Conservation (phyloP, 92 coral and sea anemone species). For the Plumapathes pennacea region DNA sequence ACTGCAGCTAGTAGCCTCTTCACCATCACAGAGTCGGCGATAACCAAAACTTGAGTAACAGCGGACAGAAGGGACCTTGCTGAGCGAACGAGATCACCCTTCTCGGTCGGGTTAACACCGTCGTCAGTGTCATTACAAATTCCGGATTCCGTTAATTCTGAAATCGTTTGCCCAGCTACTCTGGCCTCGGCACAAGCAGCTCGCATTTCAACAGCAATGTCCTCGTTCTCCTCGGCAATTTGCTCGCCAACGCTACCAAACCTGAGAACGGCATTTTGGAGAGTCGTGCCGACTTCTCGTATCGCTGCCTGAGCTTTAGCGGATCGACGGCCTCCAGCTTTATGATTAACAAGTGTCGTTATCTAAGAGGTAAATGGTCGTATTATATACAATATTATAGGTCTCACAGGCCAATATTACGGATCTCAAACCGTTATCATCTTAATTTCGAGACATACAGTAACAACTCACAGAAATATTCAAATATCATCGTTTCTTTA, state of each 20-base stretch:
- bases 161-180: constrained; percentile 85
- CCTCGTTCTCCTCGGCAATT: constrained; percentile 89
- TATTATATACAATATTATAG: too few relatives aligned
- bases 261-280: constrained; percentile 74
- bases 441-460: too few relatives aligned
- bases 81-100: constrained; percentile 80
- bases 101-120: constrained; percentile 55
- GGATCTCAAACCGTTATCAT: too few relatives aligned
- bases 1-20: constrained; percentile 91
- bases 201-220: constrained; percentile 88
- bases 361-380: constrained; percentile 69
- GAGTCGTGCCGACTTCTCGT: constrained; percentile 77
- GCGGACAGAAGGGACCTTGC: constrained; percentile 90
- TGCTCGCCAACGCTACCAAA: constrained; percentile 97
- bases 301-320: constrained; percentile 73
- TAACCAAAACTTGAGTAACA: constrained; percentile 84
- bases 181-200: constrained; percentile 94
- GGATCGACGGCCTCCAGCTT: constrained; percentile 68
- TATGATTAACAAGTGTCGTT: constrained; percentile 96
- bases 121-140: constrained; percentile 11
- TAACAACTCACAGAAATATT: too few relatives aligned
- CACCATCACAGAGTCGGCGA: constrained; percentile 91
- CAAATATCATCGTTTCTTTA: constrained; percentile 11
- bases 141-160: constrained; percentile 66
- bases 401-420: too few relatives aligned